These are phyloP conservation scores for pig (Sus scrofa) DNA, from an alignment of 2,113 vertebrate genomes.

Conservation along the genomic window T2T-Sscrofa CM000820.6:82741001-82741500, in stretches of 20 bases:
- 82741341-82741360: background rate
- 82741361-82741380: background rate
- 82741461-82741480: background rate
- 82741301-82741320: constrained; percentile 4
- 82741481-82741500: background rate
- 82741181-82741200: background rate
- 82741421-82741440: constrained; percentile 11
- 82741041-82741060: constrained; percentile 50
- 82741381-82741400: constrained; percentile 18
- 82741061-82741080: constrained; percentile 47
- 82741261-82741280: constrained; percentile 24
- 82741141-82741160: background rate
- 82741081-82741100: background rate
- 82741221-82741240: background rate
- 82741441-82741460: background rate
- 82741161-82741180: background rate
- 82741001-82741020: constrained; percentile 53
- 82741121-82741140: background rate
- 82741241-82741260: constrained; percentile 1
- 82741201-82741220: background rate
- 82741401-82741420: constrained; percentile 14
- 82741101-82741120: background rate
- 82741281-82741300: constrained; percentile 58
- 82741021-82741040: constrained; percentile 65
- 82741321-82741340: constrained; percentile 41